A percentile compares a stretch with the other conserved stretches of the same genome.
Conservation (phyloP, 1,140 invertebrate species). For the Archegozetes longisetosus region DNA sequence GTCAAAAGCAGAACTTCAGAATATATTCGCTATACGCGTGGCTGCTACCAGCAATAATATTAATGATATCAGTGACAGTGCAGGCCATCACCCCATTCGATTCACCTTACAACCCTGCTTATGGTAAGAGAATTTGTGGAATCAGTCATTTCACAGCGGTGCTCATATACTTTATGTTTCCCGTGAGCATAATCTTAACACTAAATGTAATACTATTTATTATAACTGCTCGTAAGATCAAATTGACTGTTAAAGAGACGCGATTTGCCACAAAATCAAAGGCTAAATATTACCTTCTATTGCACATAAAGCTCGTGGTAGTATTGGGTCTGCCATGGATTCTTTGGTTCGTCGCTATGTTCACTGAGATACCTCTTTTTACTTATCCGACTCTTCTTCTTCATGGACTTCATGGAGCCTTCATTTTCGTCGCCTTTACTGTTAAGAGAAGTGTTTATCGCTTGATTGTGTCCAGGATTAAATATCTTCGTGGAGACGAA, state of each 20-base stretch:
- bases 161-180: slow-evolving; percentile 37
- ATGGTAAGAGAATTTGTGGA: slow-evolving; percentile 30
- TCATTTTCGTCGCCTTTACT: slow-evolving; percentile 35
- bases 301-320: slow-evolving; percentile 34
- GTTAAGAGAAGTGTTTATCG: slow-evolving; percentile 26
- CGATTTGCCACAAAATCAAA: slow-evolving; percentile 17
- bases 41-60: not conserved
- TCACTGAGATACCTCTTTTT: slow-evolving; percentile 20
- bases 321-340: slow-evolving; percentile 38
- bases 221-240: slow-evolving; percentile 29
- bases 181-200: slow-evolving; percentile 32
- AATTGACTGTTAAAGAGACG: slow-evolving; percentile 12
- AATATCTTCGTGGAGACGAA: not conserved
- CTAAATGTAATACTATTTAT: slow-evolving; percentile 37
- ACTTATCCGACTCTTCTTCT: slow-evolving; percentile 31
- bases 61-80: slow-evolving; percentile 14
- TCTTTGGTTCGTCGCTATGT: slow-evolving; percentile 30
- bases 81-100: slow-evolving; percentile 20
- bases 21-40: not conserved
- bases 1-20: not conserved
- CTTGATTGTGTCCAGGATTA: slow-evolving; percentile 18
- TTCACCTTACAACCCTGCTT: slow-evolving; percentile 23
- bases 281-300: slow-evolving; percentile 25
- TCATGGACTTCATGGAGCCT: slow-evolving; percentile 33
- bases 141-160: slow-evolving; percentile 27